phyloP scores from a whole-genome alignment of 2,797 vertebrate species.

The Corythornis leucogaster region DNA sequence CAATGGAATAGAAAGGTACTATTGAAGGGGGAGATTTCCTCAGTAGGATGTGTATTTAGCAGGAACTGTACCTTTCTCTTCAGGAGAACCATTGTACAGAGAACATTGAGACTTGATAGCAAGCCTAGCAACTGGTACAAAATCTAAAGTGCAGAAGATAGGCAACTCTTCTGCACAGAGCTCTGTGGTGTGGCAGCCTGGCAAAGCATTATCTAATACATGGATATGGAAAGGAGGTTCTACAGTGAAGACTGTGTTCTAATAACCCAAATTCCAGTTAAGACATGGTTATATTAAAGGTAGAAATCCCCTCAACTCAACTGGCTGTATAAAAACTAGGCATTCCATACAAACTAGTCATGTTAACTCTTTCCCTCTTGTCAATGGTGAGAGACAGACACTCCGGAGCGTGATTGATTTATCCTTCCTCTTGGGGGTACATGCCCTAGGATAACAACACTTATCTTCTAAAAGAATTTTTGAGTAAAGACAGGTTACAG shows the following conservation, averaged over 20 bases:
- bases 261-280: not conserved
- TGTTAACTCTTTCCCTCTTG: not conserved
- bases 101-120: not conserved
- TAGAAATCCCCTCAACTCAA: not conserved
- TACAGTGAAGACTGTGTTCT: not conserved
- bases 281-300: not conserved
- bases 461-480: not conserved
- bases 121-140: not conserved
- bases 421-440: not conserved
- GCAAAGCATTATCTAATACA: not conserved
- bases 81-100: not conserved
- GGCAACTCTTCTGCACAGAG: not conserved
- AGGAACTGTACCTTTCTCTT: not conserved
- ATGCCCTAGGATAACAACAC: not conserved
- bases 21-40: not conserved
- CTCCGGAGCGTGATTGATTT: not conserved
- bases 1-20: not conserved
- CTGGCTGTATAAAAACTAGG: not conserved
- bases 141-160: not conserved
- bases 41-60: not conserved
- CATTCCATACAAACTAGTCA: not conserved
- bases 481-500: not conserved
- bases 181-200: fast-evolving
- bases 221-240: not conserved
- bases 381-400: not conserved